Base-by-base conservation (phyloP, 92 coral and sea anemone species). In the Chrysogorgia sp. region DNA sequence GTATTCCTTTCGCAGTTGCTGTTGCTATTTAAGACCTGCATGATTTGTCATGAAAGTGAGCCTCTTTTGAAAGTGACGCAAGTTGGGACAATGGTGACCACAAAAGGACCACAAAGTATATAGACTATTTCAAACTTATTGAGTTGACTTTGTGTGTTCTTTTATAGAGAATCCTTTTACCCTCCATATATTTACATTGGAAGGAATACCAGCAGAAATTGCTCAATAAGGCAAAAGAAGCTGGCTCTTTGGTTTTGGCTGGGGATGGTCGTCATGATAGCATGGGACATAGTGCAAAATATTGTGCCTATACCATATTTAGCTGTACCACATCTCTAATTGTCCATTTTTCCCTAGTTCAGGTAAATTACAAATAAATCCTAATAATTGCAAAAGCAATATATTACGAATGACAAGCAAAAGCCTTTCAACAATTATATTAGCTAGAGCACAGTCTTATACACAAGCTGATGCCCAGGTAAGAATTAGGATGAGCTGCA, bases 221-320 rank as follows among this genome's bases (percentile, higher is more conserved):
- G 9, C 7, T 23, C 1, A 28, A 59, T 10, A 17, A 59, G 65
- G 65, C 34, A 10, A 59, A 59, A 59, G 65, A 1, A 59, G 65
- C 65, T 25, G 65, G 65, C 34, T 59, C 65, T 59, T 59, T 59
- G 65, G 65, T 59, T 25, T 59, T 59, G 35, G 65, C 65, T n/a
- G n/a, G n/a, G n/a, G n/a, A n/a, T n/a, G n/a, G n/a, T n/a, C n/a
- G n/a, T n/a, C n/a, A n/a, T n/a, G n/a, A n/a, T n/a, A n/a, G n/a
- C n/a, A n/a, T n/a, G n/a, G n/a, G n/a, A n/a, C n/a, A n/a, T n/a
- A n/a, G n/a, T n/a, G n/a, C n/a, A n/a, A n/a, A n/a, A n/a, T n/a
- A n/a, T n/a, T n/a, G n/a, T n/a, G n/a, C n/a, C 28, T 59, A 59
- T 59, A 59, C 34, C 10, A 24, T 59, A 25, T 59, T 59, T 40